These are phyloP conservation scores for Troides helena DNA, from an alignment of 2,888 invertebrate genomes.

Conservation along the genomic window DNA sequence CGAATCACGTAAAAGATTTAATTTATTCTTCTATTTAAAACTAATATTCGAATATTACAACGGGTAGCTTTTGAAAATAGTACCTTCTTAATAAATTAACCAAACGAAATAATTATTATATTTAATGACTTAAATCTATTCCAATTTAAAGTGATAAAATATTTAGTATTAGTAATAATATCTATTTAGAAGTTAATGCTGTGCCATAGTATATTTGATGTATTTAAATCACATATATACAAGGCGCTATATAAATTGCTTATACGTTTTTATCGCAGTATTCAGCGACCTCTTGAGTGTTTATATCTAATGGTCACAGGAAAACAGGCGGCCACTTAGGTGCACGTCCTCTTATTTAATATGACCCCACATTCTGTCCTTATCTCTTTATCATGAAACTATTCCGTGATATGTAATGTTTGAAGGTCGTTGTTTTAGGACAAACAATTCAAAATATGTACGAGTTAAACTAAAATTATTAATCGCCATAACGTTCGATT, in stretches of 20 bases:
- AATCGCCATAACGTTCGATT: background rate
- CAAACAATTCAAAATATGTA: constrained; percentile 11
- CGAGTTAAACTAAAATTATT: background rate
- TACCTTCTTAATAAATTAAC: background rate
- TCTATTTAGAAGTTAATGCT: background rate
- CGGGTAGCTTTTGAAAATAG: no score
- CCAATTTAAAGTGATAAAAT: background rate
- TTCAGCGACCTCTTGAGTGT: constrained; percentile 49
- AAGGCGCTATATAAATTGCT: constrained; percentile 24
- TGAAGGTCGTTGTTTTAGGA: constrained; percentile 25
- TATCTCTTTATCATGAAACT: constrained; percentile 37
- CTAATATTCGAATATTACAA: no score
- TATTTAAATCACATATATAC: background rate
- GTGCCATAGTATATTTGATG: background rate
- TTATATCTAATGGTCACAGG: constrained; percentile 47
- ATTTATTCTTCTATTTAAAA: no score
- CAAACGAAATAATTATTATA: background rate
- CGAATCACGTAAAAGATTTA: no score
- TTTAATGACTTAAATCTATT: background rate
- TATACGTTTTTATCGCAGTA: constrained; percentile 38
- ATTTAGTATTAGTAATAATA: background rate
- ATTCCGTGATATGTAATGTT: constrained; percentile 36
- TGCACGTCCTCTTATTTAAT: constrained; percentile 41
- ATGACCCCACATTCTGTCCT: constrained; percentile 38
- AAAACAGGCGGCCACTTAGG: constrained; percentile 39